Evolutionary conservation across 2,797 vertebrate species (phyloP).

Genomic region (Pseudochromis fuscus): DNA sequence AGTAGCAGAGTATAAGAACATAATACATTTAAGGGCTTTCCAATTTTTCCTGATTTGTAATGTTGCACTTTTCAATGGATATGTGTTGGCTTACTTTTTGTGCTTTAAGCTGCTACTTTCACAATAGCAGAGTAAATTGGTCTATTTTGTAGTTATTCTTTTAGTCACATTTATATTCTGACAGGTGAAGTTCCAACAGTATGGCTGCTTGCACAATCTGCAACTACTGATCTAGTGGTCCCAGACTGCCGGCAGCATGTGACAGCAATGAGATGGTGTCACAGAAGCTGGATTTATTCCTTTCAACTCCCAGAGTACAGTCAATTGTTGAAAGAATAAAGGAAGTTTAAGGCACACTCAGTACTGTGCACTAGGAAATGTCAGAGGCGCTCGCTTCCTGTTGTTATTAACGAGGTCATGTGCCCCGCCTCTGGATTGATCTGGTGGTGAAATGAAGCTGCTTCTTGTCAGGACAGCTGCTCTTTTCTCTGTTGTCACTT

Average conservation of each 20-base stretch:
- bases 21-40: not conserved
- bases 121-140: too few relatives aligned
- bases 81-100: too few relatives aligned
- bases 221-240: not conserved
- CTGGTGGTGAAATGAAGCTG: not conserved
- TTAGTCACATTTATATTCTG: too few relatives aligned
- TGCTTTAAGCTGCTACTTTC: too few relatives aligned
- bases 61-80: not conserved
- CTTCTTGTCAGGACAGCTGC: constrained; percentile 16
- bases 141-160: too few relatives aligned
- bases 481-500: constrained; percentile 1
- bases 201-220: not conserved
- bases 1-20: too few relatives aligned
- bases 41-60: not conserved
- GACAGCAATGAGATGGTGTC: too few relatives aligned
- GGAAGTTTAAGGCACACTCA: constrained; percentile 13
- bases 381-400: constrained; percentile 10
- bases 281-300: constrained; percentile 14
- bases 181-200: not conserved
- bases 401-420: constrained; percentile 19
- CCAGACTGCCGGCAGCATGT: not conserved
- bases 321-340: constrained; percentile 9
- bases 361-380: constrained; percentile 18
- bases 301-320: not conserved
- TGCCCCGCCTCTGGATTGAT: constrained; percentile 17